Evolutionary conservation across 2,888 invertebrate species (phyloP).

Genomic region (Heteromurus nitidus): DNA sequence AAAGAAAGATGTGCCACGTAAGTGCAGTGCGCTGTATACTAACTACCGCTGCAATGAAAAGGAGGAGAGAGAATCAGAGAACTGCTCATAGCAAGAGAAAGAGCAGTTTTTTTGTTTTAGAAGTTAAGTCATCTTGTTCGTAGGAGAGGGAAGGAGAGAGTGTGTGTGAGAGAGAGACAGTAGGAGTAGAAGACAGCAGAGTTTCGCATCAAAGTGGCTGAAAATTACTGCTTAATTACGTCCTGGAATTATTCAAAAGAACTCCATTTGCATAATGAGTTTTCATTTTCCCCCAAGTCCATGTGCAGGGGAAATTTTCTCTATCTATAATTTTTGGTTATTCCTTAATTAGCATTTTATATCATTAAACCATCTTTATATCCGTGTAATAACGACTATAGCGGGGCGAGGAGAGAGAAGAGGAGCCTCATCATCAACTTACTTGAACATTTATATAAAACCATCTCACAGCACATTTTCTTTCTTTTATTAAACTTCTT

Average conservation of each 20-base stretch:
- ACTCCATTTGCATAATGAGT: conserved; percentile 74
- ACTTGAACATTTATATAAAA: conserved; percentile 65
- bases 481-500: conserved; percentile 63
- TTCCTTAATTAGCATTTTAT: conserved; percentile 74
- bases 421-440: conserved; percentile 47
- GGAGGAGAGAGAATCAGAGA: not conserved
- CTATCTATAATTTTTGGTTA: conserved; percentile 73
- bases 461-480: conserved; percentile 50
- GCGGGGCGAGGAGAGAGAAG: not conserved
- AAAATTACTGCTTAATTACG: conserved; percentile 74
- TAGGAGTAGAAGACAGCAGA: conserved; percentile 59
- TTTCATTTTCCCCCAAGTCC: conserved; percentile 73
- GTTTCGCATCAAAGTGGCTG: conserved; percentile 73
- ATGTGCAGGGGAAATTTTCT: conserved; percentile 62
- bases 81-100: not conserved
- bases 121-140: conserved; percentile 35
- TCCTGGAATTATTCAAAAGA: conserved; percentile 74
- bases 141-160: conserved; percentile 4
- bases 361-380: conserved; percentile 73
- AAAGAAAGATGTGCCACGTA: not conserved
- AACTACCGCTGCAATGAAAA: not conserved
- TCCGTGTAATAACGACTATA: conserved; percentile 69
- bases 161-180: conserved; percentile 7
- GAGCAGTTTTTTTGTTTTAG: conserved; percentile 24
- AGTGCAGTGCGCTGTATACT: not conserved